phyloP scores from a whole-genome alignment of 2,888 invertebrate genomes.

The Bugulina stolonifera region DNA sequence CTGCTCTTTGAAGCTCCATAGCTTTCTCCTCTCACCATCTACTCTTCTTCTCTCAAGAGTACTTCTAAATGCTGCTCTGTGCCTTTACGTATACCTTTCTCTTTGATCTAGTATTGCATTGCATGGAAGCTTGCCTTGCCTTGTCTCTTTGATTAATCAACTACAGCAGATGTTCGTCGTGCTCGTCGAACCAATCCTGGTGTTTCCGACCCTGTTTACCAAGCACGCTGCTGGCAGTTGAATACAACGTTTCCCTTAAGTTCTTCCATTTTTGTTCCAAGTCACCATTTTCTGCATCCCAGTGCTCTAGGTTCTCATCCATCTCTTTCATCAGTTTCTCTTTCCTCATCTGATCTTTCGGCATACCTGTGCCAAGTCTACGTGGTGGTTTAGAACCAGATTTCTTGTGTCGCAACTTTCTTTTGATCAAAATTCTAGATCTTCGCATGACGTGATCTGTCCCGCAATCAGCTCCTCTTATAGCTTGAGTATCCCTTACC shows the following conservation, averaged over 20 bases:
- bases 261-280: constrained; percentile 2
- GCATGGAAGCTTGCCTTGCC: not conserved
- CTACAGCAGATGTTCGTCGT: not conserved
- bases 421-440: not conserved
- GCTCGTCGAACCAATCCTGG: constrained; percentile 22
- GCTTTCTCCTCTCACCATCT: not conserved
- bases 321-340: not conserved
- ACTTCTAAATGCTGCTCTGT: constrained; percentile 16
- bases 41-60: constrained; percentile 26
- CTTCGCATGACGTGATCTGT: not conserved
- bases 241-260: not conserved
- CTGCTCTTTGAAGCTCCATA: not conserved
- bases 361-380: not conserved
- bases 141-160: constrained; percentile 8
- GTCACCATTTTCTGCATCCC: not conserved
- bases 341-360: not conserved
- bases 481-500: not conserved
- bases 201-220: not conserved
- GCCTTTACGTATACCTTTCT: not conserved
- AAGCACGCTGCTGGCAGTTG: constrained; percentile 7
- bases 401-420: not conserved
- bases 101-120: constrained; percentile 17
- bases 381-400: not conserved
- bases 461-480: too few species aligned
- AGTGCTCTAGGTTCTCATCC: not conserved